These are phyloP conservation scores for Priocnemis perturbator DNA, from an alignment of 2,888 invertebrate genomes.

Conservation along the genomic window DNA sequence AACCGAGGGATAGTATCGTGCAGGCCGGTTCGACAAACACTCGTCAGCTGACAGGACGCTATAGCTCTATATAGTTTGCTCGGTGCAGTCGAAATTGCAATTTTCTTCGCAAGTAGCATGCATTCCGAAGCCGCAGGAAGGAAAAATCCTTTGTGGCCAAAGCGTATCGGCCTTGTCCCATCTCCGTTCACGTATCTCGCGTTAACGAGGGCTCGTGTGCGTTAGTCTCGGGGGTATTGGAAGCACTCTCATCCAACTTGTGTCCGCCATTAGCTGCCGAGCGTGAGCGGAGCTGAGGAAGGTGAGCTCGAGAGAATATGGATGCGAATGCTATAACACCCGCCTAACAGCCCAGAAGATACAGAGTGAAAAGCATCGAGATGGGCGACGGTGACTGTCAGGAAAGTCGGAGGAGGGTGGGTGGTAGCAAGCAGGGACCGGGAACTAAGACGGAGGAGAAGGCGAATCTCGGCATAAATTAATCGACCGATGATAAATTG, in stretches of 20 bases:
- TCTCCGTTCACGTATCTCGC: neutral
- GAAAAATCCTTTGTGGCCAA: neutral
- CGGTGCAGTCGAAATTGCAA: slow-evolving; percentile 46
- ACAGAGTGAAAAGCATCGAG: too few species aligned
- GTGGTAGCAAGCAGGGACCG: neutral
- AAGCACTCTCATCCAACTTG: slow-evolving; percentile 27
- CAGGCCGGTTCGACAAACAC: slow-evolving; percentile 40
- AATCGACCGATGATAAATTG: slow-evolving; percentile 71
- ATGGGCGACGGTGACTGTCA: slow-evolving; percentile 19
- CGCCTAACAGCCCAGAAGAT: slow-evolving; percentile 12
- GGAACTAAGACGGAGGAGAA: slow-evolving; percentile 18
- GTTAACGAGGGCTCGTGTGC: neutral
- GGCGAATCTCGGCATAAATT: slow-evolving; percentile 65
- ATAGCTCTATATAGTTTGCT: slow-evolving; percentile 37
- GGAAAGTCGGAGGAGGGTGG: slow-evolving; percentile 9
- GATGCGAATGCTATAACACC: neutral
- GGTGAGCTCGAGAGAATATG: slow-evolving; percentile 1
- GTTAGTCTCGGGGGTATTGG: slow-evolving; percentile 24
- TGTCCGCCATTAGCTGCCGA: slow-evolving; percentile 31
- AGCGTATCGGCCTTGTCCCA: neutral
- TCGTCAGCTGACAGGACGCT: slow-evolving; percentile 5
- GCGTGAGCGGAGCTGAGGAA: slow-evolving; percentile 2
- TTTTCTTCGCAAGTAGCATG: slow-evolving; percentile 14
- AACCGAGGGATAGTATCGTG: slow-evolving; percentile 29
- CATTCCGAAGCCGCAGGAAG: neutral